phyloP scores from a whole-genome alignment of 2,888 invertebrate species.

The Acrobeloides nanus region DNA sequence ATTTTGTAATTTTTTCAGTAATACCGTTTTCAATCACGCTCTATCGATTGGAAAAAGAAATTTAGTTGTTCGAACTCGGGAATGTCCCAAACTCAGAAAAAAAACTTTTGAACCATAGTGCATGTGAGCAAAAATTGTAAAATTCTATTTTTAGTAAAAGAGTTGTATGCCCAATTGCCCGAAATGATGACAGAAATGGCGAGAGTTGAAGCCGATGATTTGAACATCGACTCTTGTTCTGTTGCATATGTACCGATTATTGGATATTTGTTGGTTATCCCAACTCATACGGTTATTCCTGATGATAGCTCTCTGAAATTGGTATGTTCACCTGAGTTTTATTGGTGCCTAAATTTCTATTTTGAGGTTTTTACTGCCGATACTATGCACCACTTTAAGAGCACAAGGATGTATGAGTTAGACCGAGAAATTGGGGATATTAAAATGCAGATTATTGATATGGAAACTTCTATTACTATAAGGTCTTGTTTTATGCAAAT shows the following conservation, averaged over 20 bases:
- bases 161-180: conserved; percentile 63
- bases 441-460: conserved; percentile 67
- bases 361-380: conserved; percentile 29
- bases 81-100: no score
- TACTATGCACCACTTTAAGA: conserved; percentile 68
- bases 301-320: conserved; percentile 3
- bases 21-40: not conserved
- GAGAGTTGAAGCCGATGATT: conserved; percentile 60
- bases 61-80: no score
- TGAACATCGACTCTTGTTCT: conserved; percentile 43
- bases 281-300: conserved; percentile 38
- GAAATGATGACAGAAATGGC: conserved; percentile 69
- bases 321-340: conserved; percentile 14
- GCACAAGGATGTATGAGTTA: conserved; percentile 64
- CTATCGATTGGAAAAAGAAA: no score
- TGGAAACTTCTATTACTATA: conserved; percentile 72
- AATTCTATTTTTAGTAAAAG: conserved; percentile 25
- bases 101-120: no score
- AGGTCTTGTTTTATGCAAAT: conserved; percentile 12
- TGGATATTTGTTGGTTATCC: conserved; percentile 70
- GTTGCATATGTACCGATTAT: conserved; percentile 62
- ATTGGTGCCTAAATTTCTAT: not conserved
- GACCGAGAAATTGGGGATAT: conserved; percentile 73
- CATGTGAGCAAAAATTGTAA: not conserved
- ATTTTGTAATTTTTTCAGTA: not conserved